phyloP scores from a whole-genome alignment of 1,140 invertebrate genomes.

The Brachionus manjavacas region DNA sequence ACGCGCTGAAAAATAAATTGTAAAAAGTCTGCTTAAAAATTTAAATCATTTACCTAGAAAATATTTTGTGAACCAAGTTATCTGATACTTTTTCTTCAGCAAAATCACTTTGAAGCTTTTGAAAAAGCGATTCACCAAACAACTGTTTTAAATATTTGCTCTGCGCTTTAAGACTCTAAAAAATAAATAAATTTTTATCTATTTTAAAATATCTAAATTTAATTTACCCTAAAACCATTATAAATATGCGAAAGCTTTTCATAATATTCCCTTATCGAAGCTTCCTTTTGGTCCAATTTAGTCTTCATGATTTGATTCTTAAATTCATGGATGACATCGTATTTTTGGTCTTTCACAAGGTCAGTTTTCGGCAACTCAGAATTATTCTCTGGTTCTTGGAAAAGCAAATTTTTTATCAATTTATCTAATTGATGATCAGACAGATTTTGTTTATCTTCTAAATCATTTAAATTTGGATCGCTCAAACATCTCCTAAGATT shows the following conservation, averaged over 20 bases:
- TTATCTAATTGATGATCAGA: neutral
- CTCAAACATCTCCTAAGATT: neutral
- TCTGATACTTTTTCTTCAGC: neutral
- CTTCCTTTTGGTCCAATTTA: neutral
- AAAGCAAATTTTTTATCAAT: neutral
- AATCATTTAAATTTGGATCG: neutral
- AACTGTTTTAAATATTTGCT: slow-evolving; percentile 15
- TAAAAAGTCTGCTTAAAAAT: neutral
- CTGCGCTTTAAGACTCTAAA: neutral
- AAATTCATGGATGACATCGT: neutral
- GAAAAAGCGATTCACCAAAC: neutral
- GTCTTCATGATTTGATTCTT: neutral
- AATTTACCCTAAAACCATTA: slow-evolving; percentile 20
- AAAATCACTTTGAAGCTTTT: neutral
- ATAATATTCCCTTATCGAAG: neutral
- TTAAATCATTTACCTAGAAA: neutral
- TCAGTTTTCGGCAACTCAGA: neutral
- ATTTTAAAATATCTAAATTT: neutral
- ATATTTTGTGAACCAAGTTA: slow-evolving; percentile 11
- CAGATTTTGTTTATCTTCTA: neutral
- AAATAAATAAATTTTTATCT: neutral
- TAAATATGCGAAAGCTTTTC: neutral
- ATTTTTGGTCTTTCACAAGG: neutral
- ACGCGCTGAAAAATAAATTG: neutral
- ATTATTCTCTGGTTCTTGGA: neutral